Evolutionary conservation across 2,888 invertebrate genomes (phyloP).

Genomic region (Gryllus longicercus): DNA sequence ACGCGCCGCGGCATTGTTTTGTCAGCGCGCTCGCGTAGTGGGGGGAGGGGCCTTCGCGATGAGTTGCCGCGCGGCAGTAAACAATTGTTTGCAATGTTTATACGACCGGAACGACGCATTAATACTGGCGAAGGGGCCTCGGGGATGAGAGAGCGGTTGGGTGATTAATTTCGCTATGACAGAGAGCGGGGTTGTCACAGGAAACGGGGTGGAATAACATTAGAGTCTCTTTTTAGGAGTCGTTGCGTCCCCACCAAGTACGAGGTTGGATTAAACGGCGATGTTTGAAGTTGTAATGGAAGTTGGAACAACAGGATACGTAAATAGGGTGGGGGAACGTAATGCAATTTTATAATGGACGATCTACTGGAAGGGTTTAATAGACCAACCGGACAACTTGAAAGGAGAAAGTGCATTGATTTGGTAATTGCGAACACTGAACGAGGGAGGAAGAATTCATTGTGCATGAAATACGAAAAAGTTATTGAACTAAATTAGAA

Average conservation of each 20-base stretch:
- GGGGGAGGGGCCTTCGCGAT: neutral
- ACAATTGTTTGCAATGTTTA: conserved; percentile 17
- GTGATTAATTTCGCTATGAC: conserved; percentile 5
- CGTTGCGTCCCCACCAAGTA: too few relatives aligned
- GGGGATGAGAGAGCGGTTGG: neutral
- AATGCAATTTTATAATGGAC: too few relatives aligned
- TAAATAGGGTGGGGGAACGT: too few relatives aligned
- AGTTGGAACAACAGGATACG: too few relatives aligned
- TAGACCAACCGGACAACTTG: too few relatives aligned
- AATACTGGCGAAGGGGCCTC: neutral
- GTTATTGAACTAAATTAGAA: neutral
- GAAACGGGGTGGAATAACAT: conserved; percentile 1
- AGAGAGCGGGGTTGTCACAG: neutral
- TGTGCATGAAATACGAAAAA: too few relatives aligned
- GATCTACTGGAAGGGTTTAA: too few relatives aligned
- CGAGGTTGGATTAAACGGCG: neutral
- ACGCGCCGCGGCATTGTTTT: neutral
- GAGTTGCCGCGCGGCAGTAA: neutral
- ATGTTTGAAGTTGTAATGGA: conserved; percentile 1
- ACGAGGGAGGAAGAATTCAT: too few relatives aligned
- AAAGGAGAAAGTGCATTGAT: too few relatives aligned
- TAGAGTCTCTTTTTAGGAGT: neutral
- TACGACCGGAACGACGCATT: conserved; percentile 17
- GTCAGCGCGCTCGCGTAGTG: neutral
- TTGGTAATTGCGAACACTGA: too few relatives aligned